A percentile compares a stretch with the other conserved stretches of the same genome.
Conservation (phyloP, 2,888 invertebrate species). For the Colostygia pectinataria region DNA sequence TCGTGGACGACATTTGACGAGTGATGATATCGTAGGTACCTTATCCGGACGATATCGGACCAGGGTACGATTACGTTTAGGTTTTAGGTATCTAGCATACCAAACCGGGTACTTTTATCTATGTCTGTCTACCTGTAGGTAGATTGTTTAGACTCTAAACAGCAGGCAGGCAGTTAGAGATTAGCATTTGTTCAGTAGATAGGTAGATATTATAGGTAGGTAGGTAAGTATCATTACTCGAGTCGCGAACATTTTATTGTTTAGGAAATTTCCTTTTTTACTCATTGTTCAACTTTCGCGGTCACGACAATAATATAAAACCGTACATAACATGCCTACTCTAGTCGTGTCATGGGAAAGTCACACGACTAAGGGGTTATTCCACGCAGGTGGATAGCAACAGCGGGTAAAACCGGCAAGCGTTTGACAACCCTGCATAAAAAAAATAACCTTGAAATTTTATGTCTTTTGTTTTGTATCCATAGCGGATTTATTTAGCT, state of each 20-base stretch:
- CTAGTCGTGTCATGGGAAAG: conserved; percentile 41
- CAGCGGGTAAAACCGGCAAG: conserved; percentile 8
- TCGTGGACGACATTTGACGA: no score
- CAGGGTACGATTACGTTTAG: no score
- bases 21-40: no score
- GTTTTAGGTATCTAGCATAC: no score
- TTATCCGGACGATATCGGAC: no score
- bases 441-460: neutral
- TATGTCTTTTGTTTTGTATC: no score
- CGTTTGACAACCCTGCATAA: conserved; percentile 2
- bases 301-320: conserved; percentile 30
- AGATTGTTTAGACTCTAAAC: no score
- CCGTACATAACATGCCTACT: conserved; percentile 30
- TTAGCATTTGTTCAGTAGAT: no score
- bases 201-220: neutral
- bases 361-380: conserved; percentile 39
- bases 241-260: conserved; percentile 3
- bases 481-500: no score
- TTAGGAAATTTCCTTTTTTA: neutral
- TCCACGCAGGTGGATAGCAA: conserved; percentile 12
- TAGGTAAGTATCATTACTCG: neutral
- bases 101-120: no score
- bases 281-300: conserved; percentile 23
- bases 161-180: no score
- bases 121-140: no score